phyloP scores from a whole-genome alignment of 1,140 invertebrate species.

The Magallana angulata region DNA sequence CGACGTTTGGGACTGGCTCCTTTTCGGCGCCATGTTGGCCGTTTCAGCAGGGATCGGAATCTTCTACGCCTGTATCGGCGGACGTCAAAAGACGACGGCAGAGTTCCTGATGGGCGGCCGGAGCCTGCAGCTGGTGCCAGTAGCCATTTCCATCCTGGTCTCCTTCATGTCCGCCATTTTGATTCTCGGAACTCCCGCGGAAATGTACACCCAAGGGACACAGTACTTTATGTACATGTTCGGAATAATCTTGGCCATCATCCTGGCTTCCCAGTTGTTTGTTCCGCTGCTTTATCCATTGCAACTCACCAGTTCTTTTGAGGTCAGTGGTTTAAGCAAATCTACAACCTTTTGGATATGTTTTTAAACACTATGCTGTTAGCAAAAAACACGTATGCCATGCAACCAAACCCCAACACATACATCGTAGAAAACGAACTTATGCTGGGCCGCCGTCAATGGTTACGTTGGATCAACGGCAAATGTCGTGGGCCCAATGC shows the following conservation, averaged over 20 bases:
- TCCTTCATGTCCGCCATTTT: conserved; percentile 78
- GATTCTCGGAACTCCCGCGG: conserved; percentile 79
- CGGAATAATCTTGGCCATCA: conserved; percentile 62
- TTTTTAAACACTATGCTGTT: no score
- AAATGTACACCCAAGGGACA: conserved; percentile 74
- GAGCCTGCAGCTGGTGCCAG: conserved; percentile 85
- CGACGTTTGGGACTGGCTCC: conserved; percentile 65
- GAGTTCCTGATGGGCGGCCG: conserved; percentile 89
- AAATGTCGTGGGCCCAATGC: no score
- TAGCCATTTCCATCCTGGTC: conserved; percentile 78
- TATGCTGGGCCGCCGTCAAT: no score
- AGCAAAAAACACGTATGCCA: no score
- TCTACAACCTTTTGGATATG: background rate
- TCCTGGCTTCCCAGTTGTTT: conserved; percentile 66
- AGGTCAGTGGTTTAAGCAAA: conserved; percentile 57
- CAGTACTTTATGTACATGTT: conserved; percentile 69
- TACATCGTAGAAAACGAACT: no score
- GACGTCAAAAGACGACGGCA: conserved; percentile 88
- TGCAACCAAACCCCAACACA: no score
- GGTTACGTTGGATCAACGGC: no score
- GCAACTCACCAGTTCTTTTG: conserved; percentile 72
- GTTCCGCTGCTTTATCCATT: conserved; percentile 72
- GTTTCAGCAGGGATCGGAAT: conserved; percentile 85
- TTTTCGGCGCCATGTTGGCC: conserved; percentile 67
- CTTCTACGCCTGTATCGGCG: conserved; percentile 89